phyloP scores from a whole-genome alignment of 2,888 invertebrate genomes.

The Cantharis rustica region DNA sequence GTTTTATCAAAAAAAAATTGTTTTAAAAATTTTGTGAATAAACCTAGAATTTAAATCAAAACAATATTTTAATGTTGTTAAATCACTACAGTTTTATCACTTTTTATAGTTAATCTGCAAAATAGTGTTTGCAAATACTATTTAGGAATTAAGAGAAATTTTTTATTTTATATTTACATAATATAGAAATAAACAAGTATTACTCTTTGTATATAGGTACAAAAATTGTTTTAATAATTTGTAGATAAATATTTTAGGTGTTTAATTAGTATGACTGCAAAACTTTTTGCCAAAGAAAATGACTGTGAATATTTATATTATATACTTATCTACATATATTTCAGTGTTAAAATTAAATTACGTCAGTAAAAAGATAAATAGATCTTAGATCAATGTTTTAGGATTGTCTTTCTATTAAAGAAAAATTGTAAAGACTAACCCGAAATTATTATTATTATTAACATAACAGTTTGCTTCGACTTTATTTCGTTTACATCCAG shows the following conservation, averaged over 20 bases:
- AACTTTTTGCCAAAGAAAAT: conserved; percentile 54
- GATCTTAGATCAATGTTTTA: conserved; percentile 47
- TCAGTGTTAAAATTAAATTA: conserved; percentile 48
- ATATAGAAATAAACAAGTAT: background rate
- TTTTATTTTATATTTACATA: background rate
- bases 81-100: background rate
- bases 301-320: conserved; percentile 55
- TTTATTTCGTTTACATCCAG: background rate
- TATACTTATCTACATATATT: conserved; percentile 45
- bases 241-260: background rate
- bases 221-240: background rate
- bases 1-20: too few relatives aligned
- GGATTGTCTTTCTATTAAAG: conserved; percentile 30
- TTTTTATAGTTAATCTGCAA: background rate
- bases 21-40: too few relatives aligned
- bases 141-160: background rate
- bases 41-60: background rate
- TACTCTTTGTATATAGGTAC: background rate
- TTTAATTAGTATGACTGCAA: conserved; percentile 35
- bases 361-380: conserved; percentile 35
- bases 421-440: conserved; percentile 13
- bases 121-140: background rate
- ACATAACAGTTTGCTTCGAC: background rate
- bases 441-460: conserved; percentile 6
- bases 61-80: background rate